Evolutionary conservation across 30 jellyfish, hydroid and myxozoan species (phyloP).

Genomic region (Rhopilema esculentum): DNA sequence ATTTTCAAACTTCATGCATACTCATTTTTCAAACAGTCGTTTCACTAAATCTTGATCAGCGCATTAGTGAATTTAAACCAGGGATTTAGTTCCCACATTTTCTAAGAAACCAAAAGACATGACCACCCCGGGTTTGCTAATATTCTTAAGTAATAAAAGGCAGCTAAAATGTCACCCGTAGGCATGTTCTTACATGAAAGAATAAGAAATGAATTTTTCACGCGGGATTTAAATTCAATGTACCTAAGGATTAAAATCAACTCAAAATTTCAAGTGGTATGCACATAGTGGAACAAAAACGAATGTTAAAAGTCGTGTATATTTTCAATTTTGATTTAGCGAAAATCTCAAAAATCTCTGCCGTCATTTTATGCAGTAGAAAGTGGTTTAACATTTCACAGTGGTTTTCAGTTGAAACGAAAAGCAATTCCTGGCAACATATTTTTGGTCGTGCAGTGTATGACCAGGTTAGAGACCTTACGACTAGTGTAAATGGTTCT

Average conservation of each 20-base stretch:
- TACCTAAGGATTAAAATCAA: neutral
- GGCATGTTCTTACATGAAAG: neutral
- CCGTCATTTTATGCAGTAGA: too few species aligned
- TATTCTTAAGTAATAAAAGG: too few species aligned
- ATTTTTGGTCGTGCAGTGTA: too few species aligned
- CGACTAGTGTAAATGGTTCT: too few species aligned
- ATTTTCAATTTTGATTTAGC: neutral
- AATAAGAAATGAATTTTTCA: neutral
- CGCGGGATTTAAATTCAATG: neutral
- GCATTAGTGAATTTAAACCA: neutral
- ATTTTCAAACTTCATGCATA: neutral
- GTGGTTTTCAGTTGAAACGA: too few species aligned
- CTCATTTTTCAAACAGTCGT: neutral
- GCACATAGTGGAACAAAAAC: neutral
- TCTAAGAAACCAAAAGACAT: neutral
- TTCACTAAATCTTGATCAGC: neutral
- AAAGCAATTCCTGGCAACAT: too few species aligned
- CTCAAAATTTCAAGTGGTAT: neutral
- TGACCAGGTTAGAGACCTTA: too few species aligned
- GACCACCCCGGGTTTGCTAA: too few species aligned
- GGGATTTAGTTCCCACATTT: neutral
- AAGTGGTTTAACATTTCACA: too few species aligned
- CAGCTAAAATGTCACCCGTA: neutral
- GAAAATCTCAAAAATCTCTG: neutral
- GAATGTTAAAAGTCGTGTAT: neutral